These are phyloP conservation scores for Thamnophis sirtalis DNA, from an alignment of 2,113 vertebrate species.

Conservation along the genomic window DNA sequence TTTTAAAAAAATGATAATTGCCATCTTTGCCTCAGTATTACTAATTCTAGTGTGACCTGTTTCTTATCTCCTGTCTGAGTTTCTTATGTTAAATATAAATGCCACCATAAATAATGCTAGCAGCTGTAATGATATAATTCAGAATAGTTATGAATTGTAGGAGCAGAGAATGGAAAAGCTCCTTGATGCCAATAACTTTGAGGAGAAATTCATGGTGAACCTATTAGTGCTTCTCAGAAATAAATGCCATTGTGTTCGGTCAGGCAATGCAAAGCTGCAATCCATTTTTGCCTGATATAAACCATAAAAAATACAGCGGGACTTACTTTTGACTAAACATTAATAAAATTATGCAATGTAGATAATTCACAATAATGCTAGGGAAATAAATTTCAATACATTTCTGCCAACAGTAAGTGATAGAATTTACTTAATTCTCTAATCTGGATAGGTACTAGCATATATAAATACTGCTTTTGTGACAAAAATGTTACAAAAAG, in stretches of 20 bases:
- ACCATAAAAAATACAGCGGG: not conserved
- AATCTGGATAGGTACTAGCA: not conserved
- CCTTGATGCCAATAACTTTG: not conserved
- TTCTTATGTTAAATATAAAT: constrained; percentile 10
- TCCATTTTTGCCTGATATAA: not conserved
- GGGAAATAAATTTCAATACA: not conserved
- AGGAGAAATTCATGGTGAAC: not conserved
- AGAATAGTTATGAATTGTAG: not conserved
- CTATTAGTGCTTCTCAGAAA: not conserved
- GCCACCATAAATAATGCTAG: not conserved
- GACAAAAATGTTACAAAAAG: not conserved
- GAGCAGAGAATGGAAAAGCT: not conserved
- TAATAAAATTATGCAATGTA: not conserved
- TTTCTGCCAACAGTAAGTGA: not conserved
- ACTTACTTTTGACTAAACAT: not conserved
- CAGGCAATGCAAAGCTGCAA: not conserved
- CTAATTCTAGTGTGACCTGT: not conserved
- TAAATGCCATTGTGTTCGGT: not conserved
- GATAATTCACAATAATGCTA: not conserved
- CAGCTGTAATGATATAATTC: not conserved
- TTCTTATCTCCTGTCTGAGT: not conserved
- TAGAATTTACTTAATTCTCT: not conserved
- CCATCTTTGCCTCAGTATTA: not conserved
- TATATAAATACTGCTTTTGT: not conserved
- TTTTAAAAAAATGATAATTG: not conserved